Evolutionary conservation across 2,113 vertebrate species (phyloP), one percentile per base, ranked within the genome.

Genomic region (Rhegmatorhina hoffmannsi): DNA sequence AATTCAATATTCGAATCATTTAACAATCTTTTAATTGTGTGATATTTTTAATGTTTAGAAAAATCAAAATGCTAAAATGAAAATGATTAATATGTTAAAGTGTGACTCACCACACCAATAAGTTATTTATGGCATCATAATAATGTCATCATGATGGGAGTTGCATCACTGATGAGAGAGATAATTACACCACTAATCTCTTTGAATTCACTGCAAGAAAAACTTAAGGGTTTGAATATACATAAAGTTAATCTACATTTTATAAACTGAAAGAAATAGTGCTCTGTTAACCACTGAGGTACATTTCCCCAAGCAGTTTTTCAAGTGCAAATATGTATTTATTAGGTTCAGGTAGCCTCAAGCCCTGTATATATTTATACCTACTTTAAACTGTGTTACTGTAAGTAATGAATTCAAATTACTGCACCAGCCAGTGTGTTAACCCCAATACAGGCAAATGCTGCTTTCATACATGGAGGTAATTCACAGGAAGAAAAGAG

Each of bases 121-220:
- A 89, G 74, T 70, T 69, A 87, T 92, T 91, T 69, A 80, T 63
- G 63, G 47, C 47, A 67, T 86, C 56, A 10, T 81, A 34, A 67
- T 40, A 38, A 43, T 84, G 76, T 79, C 74, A 67, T 77, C 74
- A 17, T 2, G 11, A 69, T 72, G 74, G 43, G 44, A 91, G 77
- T 14, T 87, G 69, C 67, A 66, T 89, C 62, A 49, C 38, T 89
- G 89, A 56, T 75, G 67, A 44, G 9, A 69, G 59, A 13, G 84
- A 26, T 83, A 91, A 89, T 84, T 76, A 93, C 69, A 68, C 34
- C 47, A 31, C 31, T 86, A 58, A 94, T 89, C 58, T 90, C 72
- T 46, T 43, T 58, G 84, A 86, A 91, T 89, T 92, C 73, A 68
- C 33, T 75, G 34, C 23, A 29, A 74, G 83, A 63, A 83, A 79